A percentile compares a stretch with the other conserved stretches of the same genome.
Conservation (phyloP, 1,140 invertebrate species). For the Drosophila jambulina region DNA sequence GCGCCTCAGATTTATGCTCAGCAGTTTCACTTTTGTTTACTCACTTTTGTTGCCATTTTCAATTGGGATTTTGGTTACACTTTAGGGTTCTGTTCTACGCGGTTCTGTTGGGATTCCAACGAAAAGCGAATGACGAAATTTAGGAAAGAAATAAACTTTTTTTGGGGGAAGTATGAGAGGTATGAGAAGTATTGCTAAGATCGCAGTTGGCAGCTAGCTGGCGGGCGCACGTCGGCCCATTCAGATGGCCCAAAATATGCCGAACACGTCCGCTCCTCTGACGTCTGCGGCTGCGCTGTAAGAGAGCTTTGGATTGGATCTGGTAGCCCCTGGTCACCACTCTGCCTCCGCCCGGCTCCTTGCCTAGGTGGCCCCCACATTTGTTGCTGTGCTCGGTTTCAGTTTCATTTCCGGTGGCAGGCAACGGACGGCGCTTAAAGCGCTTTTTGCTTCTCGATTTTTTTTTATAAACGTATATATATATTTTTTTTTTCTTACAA, state of each 20-base stretch:
- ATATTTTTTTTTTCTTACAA: constrained; percentile 44
- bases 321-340: constrained; percentile 13
- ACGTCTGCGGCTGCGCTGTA: constrained; percentile 74
- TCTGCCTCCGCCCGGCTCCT: constrained; percentile 1
- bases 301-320: constrained; percentile 29
- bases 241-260: constrained; percentile 58
- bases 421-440: constrained; percentile 60
- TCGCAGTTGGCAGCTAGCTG: constrained; percentile 18
- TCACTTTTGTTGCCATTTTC: constrained; percentile 20
- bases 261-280: constrained; percentile 62
- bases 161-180: neutral
- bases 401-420: constrained; percentile 78
- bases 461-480: constrained; percentile 16
- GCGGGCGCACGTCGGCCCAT: constrained; percentile 64
- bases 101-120: constrained; percentile 31
- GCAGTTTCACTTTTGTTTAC: constrained; percentile 6
- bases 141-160: constrained; percentile 29
- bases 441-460: constrained; percentile 39
- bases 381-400: constrained; percentile 61
- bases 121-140: constrained; percentile 56
- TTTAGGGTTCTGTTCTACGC: neutral
- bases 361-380: constrained; percentile 20
- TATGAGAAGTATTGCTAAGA: constrained; percentile 8
- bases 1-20: constrained; percentile 4
- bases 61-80: neutral